phyloP scores from a whole-genome alignment of 2,888 invertebrate genomes.

The Euzophera pinguis region DNA sequence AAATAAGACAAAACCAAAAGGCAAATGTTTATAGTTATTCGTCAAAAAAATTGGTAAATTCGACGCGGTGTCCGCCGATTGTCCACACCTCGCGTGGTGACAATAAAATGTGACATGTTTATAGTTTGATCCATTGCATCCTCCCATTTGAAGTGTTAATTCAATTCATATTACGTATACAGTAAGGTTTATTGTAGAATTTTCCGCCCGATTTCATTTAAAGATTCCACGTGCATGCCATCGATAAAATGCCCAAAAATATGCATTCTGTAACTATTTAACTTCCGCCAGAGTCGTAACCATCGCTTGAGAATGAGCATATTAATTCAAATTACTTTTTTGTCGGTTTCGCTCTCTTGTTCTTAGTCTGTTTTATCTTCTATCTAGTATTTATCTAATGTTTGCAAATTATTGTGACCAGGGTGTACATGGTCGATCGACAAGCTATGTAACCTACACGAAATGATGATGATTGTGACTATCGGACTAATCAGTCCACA shows the following conservation, averaged over 20 bases:
- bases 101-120: slow-evolving; percentile 7
- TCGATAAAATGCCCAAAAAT: slow-evolving; percentile 9
- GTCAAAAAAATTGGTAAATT: not conserved
- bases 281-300: not conserved
- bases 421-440: too few relatives aligned
- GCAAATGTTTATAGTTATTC: too few relatives aligned
- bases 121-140: slow-evolving; percentile 9
- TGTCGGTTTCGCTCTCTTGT: too few relatives aligned
- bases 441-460: too few relatives aligned
- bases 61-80: slow-evolving; percentile 14
- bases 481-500: too few relatives aligned
- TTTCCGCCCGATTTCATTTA: not conserved
- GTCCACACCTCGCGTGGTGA: not conserved
- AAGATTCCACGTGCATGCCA: slow-evolving; percentile 4
- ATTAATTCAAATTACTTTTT: too few relatives aligned
- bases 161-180: not conserved
- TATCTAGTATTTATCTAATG: too few relatives aligned
- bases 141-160: not conserved
- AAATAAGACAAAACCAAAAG: too few relatives aligned
- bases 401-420: too few relatives aligned
- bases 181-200: slow-evolving; percentile 2
- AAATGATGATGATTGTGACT: too few relatives aligned
- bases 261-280: not conserved
- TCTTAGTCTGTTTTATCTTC: too few relatives aligned
- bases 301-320: not conserved